Evolutionary conservation across 2,888 invertebrate genomes (phyloP), one percentile per base, ranked within the genome.

Genomic region (Drosophila meridionalis): DNA sequence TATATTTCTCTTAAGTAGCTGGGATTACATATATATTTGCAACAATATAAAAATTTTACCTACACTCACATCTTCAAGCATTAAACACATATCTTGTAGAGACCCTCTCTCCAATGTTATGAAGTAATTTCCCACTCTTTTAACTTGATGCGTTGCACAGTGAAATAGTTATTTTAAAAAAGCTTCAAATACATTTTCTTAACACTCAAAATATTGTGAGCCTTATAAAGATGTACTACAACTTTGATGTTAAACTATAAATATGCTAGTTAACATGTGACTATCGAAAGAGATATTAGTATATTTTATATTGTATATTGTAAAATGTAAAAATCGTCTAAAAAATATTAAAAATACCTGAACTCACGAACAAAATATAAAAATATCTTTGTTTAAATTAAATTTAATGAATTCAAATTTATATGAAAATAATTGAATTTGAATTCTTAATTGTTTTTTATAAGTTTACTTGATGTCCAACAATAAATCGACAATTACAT

Each of bases 81-180:
- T 34, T 43, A 14, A 60, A 53, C 45, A 70, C 82, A 64, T 75
- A 65, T 82, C 63, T 67, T 66, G 58, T 45, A 66, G 59, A 69
- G 59, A 40, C 71, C 67, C 69, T 40, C 70, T 20, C 20, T 20
- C 14, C 64, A 43, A 60, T 67, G 58, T 78, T 72, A 64, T 69
- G 58, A 61, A 70, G 60, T 70, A 36, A 69, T 78, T 77, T 73
- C 40, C 47, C 43, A 62, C 62, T 68, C 60, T 50, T 59, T 70
- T 74, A 68, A 50, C 78, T 80, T 70, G 75, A 82, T 84, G 87
- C 82, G 56, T 56, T 66, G 67, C 64, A 77, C 69, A 65, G 47
- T 79, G 69, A 61, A 34, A 6, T 8, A 53, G 38, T 11, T 65
- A 4, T 28, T n/a, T n/a, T 11, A 26, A 26, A 26, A 38, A n/a